A percentile compares a stretch with the other conserved stretches of the same genome.
Conservation (phyloP, 1,140 invertebrate species). For the Orchestia grillus region DNA sequence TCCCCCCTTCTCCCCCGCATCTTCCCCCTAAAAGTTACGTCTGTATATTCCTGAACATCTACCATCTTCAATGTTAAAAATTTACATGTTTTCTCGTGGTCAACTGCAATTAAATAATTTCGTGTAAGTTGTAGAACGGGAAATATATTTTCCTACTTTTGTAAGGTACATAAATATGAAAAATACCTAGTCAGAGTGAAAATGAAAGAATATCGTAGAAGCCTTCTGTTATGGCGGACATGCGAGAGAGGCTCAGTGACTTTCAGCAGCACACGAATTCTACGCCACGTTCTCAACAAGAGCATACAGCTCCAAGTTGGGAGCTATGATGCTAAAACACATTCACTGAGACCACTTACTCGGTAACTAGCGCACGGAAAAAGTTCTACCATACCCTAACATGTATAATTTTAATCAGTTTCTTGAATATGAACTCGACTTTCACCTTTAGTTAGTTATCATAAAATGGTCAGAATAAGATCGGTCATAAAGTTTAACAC, state of each 20-base stretch:
- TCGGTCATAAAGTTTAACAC: neutral
- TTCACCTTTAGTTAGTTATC: neutral
- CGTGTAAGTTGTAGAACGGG: neutral
- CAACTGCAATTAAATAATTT: neutral
- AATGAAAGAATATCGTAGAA: constrained; percentile 44
- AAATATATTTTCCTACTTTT: neutral
- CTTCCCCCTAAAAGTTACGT: neutral
- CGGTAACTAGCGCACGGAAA: neutral
- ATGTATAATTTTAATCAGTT: neutral
- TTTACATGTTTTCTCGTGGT: neutral
- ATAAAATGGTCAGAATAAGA: constrained; percentile 10
- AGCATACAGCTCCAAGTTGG: neutral
- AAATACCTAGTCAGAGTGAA: neutral
- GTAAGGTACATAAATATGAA: neutral
- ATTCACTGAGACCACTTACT: neutral
- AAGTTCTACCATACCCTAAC: neutral
- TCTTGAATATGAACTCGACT: neutral
- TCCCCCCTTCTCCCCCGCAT: neutral
- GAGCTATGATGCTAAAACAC: neutral
- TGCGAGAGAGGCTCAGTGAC: constrained; percentile 22
- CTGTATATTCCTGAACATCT: neutral
- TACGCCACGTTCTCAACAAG: constrained; percentile 5
- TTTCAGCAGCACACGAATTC: neutral
- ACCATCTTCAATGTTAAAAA: neutral
- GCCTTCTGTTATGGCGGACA: constrained; percentile 36